Evolutionary conservation across 2,797 vertebrate genomes (phyloP).

Genomic region (Sebastes baramenuke): DNA sequence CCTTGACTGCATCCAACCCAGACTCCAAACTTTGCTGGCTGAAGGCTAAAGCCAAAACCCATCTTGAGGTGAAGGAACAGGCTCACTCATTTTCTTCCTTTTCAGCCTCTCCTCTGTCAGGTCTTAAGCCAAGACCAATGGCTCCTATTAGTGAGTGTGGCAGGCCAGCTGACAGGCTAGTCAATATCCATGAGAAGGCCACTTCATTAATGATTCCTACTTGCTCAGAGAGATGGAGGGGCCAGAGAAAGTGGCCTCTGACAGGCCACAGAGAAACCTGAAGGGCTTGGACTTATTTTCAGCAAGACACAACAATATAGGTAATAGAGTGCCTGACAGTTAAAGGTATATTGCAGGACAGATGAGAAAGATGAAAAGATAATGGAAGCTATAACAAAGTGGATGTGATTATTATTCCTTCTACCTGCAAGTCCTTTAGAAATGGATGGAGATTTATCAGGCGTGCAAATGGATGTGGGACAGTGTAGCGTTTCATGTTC

Average conservation of each 20-base stretch:
- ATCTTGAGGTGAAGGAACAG: slow-evolving; percentile 41
- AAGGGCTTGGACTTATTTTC: slow-evolving; percentile 48
- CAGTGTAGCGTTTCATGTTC: background rate
- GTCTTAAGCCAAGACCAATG: slow-evolving; percentile 92
- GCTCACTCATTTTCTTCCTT: slow-evolving; percentile 55
- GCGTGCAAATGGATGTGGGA: background rate
- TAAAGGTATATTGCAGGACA: background rate
- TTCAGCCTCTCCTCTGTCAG: slow-evolving; percentile 59
- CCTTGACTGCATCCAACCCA: background rate
- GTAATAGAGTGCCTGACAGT: slow-evolving; percentile 9
- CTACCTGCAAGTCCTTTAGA: background rate
- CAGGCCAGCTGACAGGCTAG: slow-evolving; percentile 96
- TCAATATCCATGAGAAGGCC: slow-evolving; percentile 99
- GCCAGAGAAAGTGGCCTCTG: slow-evolving; percentile 91
- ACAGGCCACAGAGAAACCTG: slow-evolving; percentile 68
- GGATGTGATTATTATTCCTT: background rate
- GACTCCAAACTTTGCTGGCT: slow-evolving; percentile 26
- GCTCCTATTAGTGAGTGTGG: slow-evolving; percentile 97
- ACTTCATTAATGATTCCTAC: slow-evolving; percentile 98
- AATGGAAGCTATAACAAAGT: background rate
- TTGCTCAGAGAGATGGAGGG: slow-evolving; percentile 90
- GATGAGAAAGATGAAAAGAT: background rate
- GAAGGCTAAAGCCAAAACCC: slow-evolving; percentile 41
- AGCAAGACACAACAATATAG: slow-evolving; percentile 25
- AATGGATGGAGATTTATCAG: background rate